Percentiles rank a stretch among this genome's conserved stretches.
Evolutionary conservation across 2,888 invertebrate genomes (phyloP).

Genomic region (Bhutanitis thaidina): DNA sequence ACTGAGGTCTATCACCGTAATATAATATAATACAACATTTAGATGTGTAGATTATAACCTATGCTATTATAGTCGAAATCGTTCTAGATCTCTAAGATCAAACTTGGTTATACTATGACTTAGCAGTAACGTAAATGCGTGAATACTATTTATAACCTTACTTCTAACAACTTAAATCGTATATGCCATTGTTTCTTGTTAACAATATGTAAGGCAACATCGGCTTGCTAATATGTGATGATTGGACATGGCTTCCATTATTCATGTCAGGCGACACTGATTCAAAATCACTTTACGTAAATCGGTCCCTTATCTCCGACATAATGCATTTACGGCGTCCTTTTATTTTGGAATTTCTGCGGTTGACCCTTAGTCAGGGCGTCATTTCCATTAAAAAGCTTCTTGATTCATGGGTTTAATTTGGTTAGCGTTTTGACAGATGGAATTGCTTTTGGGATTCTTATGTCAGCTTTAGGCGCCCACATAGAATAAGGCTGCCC

Average conservation of each 20-base stretch:
- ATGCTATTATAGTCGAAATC: no score
- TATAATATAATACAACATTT: no score
- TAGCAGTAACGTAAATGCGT: no score
- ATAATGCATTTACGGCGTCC: conserved; percentile 35
- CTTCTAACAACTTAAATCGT: no score
- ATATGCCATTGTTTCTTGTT: background rate
- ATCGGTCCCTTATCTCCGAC: conserved; percentile 42
- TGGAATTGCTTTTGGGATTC: conserved; percentile 9
- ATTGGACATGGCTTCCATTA: conserved; percentile 22
- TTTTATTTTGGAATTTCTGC: conserved; percentile 31
- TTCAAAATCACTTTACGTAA: conserved; percentile 43
- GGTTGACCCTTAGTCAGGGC: conserved; percentile 26
- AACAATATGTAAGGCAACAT: background rate
- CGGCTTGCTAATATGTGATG: conserved; percentile 1
- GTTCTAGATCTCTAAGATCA: no score
- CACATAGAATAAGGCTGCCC: no score
- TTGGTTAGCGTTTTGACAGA: conserved; percentile 22
- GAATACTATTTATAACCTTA: no score
- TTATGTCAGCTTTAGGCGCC: conserved; percentile 1
- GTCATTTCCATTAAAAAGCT: conserved; percentile 36
- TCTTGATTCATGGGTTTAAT: conserved; percentile 33
- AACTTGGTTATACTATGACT: no score
- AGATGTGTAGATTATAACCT: no score
- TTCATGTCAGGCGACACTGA: conserved; percentile 26
- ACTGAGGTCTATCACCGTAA: no score